Conservation (phyloP, 2,113 vertebrate species). For the Parotia lawesii region DNA sequence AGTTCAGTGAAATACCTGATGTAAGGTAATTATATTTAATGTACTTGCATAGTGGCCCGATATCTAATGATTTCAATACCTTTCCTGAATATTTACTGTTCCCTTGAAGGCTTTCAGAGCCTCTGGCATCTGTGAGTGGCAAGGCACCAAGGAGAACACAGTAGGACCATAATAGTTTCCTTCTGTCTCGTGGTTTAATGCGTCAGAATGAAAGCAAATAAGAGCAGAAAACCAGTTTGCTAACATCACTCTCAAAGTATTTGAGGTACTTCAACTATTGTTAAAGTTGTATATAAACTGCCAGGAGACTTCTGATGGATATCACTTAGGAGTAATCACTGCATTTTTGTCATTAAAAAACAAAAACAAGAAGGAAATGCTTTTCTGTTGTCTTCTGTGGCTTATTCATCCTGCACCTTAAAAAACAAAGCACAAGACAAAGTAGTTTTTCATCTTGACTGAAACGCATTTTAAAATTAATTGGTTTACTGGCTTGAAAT, state of each 20-base stretch:
- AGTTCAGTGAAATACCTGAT: constrained; percentile 2
- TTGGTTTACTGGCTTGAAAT: constrained; percentile 42
- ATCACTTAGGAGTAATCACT: not conserved
- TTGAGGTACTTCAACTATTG: not conserved
- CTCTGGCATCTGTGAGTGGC: not conserved
- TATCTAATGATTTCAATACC: not conserved
- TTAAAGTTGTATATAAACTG: not conserved
- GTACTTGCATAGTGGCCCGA: not conserved
- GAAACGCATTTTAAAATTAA: constrained; percentile 45
- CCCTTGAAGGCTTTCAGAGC: not conserved
- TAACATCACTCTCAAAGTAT: not conserved
- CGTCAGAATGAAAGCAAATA: not conserved
- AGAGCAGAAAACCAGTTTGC: not conserved
- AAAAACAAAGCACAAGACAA: not conserved
- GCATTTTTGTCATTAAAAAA: constrained; percentile 21
- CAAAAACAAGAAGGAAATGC: not conserved
- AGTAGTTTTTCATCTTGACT: constrained; percentile 22
- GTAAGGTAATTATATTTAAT: not conserved
- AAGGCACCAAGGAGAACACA: not conserved
- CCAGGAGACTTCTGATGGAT: not conserved
- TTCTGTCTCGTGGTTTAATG: not conserved
- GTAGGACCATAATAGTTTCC: fast-evolving
- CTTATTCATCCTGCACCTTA: constrained; percentile 19
- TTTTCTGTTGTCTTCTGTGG: constrained; percentile 15
- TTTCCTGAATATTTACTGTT: not conserved